Base-by-base conservation (phyloP, 1,140 invertebrate species). In the Carposina sasakii region DNA sequence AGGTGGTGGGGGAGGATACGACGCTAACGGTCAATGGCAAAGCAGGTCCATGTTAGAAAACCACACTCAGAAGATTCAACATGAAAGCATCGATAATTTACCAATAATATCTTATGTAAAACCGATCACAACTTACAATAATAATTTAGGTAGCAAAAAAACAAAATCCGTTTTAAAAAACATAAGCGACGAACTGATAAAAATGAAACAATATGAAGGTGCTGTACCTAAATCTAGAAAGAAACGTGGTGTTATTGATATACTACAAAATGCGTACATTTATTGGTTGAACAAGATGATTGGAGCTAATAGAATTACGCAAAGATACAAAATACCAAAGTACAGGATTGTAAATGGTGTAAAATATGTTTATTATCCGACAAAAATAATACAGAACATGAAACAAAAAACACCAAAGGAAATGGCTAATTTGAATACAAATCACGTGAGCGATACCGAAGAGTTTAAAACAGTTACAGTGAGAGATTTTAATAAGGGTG, bases 1-100 rank as follows among this genome's bases (percentile, higher is more conserved):
- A 9, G 45, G 30, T 23, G 56, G 63, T 19, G 72, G 71, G 1
- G 65, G 78, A 30, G 82, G 82, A 17, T 82, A 85, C 56, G 78
- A 84, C 45, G 66, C 76, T 26, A 81, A 82, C 42, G 82, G 70
- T 12, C 79, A 85, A 60, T 85, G 81, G 82, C 78, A 77, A 56
- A 84, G 78, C 47, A 53, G 82, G 58, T 74, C 76, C 1, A 78
- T 79, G 15, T 51, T 71, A 30, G 76, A 81, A 51, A 57, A 3
- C 2, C 17, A 39, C 17, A 19, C 12, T 54, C 42, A 40, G 37
- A 37, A 57, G 19, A n/a, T n/a, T n/a, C 49, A 67, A 54, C 28
- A 57, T 6, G 37, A 55, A 20, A 10, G 24, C 24, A 19, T 28
- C 28, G 43, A 56, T 45, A 51, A 64, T 6, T 51, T 59, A 64